These are phyloP conservation scores for Enteromius trimaculatus DNA, from an alignment of 2,797 vertebrate species.

Conservation along the genomic window DNA sequence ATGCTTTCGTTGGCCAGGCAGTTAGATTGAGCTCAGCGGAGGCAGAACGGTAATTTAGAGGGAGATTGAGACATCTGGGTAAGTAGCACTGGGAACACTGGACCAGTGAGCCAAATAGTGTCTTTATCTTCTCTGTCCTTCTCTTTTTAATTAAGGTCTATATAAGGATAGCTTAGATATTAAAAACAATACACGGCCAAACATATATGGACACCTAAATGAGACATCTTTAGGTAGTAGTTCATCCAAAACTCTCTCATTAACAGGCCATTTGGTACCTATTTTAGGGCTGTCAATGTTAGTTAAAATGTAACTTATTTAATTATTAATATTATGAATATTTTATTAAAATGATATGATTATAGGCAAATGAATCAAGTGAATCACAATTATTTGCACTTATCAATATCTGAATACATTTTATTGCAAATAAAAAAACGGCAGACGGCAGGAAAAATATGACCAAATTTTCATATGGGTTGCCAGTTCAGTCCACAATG, in stretches of 20 bases:
- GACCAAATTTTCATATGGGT: neutral
- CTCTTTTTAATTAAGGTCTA: constrained; percentile 33
- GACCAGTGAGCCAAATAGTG: constrained; percentile 29
- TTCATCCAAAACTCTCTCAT: neutral
- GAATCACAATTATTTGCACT: neutral
- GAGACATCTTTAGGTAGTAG: neutral
- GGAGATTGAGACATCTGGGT: constrained; percentile 38
- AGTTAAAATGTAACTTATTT: neutral
- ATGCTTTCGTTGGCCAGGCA: neutral
- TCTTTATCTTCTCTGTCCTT: constrained; percentile 23
- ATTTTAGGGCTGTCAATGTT: neutral
- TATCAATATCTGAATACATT: neutral
- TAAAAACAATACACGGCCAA: neutral
- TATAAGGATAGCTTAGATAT: constrained; percentile 12
- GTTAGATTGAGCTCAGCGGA: neutral
- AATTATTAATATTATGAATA: neutral
- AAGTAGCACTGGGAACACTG: constrained; percentile 13
- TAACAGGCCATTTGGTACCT: neutral
- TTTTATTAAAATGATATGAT: neutral
- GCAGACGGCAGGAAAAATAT: neutral
- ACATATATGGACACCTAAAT: neutral
- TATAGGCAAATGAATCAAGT: neutral
- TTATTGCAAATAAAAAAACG: neutral
- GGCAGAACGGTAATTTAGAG: constrained; percentile 13
- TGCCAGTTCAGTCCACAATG: neutral